phyloP scores from a whole-genome alignment of 64 coral and sea anemone species.

The Montipora cactus region DNA sequence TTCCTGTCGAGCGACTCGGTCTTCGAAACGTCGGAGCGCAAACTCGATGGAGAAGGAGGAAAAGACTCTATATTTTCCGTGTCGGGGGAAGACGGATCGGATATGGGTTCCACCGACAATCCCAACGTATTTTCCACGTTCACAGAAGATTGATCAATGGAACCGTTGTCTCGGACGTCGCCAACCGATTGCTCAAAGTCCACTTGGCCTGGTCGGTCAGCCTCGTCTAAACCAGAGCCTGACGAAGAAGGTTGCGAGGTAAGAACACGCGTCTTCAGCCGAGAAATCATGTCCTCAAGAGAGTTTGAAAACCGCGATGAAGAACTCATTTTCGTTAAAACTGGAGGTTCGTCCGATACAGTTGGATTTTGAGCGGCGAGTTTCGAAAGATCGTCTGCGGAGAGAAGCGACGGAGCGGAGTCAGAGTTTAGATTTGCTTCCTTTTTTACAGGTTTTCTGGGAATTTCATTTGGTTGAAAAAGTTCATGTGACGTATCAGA shows the following conservation, averaged over 20 bases:
- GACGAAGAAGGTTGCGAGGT: conserved; percentile 17
- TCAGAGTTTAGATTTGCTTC: conserved; percentile 1
- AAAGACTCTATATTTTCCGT: conserved; percentile 67
- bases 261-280: conserved; percentile 61
- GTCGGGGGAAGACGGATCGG: conserved; percentile 66
- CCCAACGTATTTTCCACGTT: conserved; percentile 29
- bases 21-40: conserved; percentile 61
- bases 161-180: conserved; percentile 2
- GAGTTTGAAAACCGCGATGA: conserved; percentile 18
- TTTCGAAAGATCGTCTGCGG: conserved; percentile 89
- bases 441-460: not conserved
- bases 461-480: conserved; percentile 5
- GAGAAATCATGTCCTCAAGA: conserved; percentile 77
- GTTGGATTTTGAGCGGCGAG: conserved; percentile 72
- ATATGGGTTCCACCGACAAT: conserved; percentile 38
- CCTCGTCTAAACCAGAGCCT: conserved; percentile 3
- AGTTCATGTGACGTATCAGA: conserved; percentile 5
- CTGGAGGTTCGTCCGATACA: conserved; percentile 79
- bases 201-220: not conserved
- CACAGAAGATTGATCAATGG: not conserved
- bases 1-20: conserved; percentile 31
- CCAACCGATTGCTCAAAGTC: not conserved
- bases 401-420: conserved; percentile 73
- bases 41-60: conserved; percentile 56
- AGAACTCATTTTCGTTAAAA: conserved; percentile 79